Conservation (phyloP, 2,797 vertebrate genomes). For the Borostomias antarcticus region DNA sequence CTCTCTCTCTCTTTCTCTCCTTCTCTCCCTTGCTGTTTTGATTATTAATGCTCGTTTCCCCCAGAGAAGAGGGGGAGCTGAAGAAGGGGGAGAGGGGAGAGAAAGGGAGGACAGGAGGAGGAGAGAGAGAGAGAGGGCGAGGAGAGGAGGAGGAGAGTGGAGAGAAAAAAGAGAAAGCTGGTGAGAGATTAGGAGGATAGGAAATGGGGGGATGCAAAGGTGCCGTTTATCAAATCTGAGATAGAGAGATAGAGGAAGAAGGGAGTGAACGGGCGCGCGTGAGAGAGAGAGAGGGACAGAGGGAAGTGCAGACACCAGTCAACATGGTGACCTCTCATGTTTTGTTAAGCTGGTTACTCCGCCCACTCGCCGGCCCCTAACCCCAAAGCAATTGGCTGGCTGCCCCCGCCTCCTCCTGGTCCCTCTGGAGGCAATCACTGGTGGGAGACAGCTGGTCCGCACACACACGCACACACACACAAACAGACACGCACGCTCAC, state of each 20-base stretch:
- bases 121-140: background rate
- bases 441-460: slow-evolving; percentile 78
- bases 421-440: slow-evolving; percentile 79
- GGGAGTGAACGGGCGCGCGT: background rate
- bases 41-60: slow-evolving; percentile 3
- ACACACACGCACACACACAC: slow-evolving; percentile 39
- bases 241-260: background rate
- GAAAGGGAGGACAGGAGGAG: background rate
- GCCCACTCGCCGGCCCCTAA: slow-evolving; percentile 1
- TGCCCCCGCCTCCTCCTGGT: slow-evolving; percentile 68
- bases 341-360: slow-evolving; percentile 29
- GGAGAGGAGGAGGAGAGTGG: too few relatives aligned
- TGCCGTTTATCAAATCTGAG: too few relatives aligned
- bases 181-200: background rate
- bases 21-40: background rate
- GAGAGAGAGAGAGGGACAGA: background rate
- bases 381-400: background rate
- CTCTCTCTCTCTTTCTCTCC: background rate
- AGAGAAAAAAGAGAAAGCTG: background rate
- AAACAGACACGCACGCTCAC: background rate
- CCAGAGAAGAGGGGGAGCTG: too few relatives aligned
- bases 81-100: background rate
- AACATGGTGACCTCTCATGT: slow-evolving; percentile 58
- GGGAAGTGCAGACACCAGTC: slow-evolving; percentile 13
- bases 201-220: too few relatives aligned